Percentiles rank a stretch among this genome's conserved stretches.
phyloP scores from a whole-genome alignment of 2,113 vertebrate species.

The Gopherus evgoodei region DNA sequence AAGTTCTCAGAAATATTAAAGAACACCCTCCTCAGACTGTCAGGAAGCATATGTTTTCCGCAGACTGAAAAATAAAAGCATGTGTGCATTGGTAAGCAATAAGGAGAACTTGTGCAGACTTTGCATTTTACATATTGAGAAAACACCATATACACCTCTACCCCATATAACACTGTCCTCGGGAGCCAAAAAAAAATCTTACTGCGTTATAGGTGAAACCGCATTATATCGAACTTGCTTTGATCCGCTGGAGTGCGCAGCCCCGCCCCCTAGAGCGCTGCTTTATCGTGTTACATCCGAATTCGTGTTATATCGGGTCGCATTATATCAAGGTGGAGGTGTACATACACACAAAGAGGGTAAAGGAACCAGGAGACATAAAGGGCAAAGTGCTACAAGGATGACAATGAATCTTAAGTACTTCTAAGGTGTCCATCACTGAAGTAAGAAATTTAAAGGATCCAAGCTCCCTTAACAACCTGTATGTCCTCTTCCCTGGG shows the following conservation, averaged over 20 bases:
- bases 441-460: neutral
- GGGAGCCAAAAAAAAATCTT: too few species aligned
- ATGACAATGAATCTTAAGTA: neutral
- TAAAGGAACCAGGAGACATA: rapidly evolving
- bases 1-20: slow-evolving; percentile 44
- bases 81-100: neutral
- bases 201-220: too few species aligned
- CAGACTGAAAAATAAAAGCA: slow-evolving; percentile 1
- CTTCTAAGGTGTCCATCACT: neutral
- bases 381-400: neutral
- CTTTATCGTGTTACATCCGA: too few species aligned
- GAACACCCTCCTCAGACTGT: slow-evolving; percentile 47
- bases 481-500: rapidly evolving
- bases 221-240: too few species aligned
- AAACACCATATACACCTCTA: rapidly evolving
- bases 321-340: too few species aligned
- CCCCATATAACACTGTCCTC: too few species aligned
- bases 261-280: too few species aligned
- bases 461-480: neutral
- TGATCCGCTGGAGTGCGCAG: too few species aligned
- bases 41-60: neutral
- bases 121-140: rapidly evolving
- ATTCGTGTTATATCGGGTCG: too few species aligned
- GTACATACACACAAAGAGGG: neutral
- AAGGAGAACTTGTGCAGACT: neutral